Conservation (phyloP, 2,888 invertebrate species). For the Campoletis raptor region DNA sequence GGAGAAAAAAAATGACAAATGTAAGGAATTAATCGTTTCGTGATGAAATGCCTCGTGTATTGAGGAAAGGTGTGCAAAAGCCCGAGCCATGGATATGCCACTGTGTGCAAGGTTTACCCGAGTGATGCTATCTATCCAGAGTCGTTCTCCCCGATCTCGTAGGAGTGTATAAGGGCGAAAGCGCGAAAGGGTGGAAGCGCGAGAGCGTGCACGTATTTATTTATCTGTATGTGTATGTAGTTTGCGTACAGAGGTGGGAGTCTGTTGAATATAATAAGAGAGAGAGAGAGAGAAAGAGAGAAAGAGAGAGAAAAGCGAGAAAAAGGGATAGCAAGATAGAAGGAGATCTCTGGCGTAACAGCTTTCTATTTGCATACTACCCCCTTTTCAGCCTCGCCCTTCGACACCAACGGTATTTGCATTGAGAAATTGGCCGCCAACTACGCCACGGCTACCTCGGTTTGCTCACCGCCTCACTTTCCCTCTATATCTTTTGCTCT, state of each 20-base stretch:
- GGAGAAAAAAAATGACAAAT: neutral
- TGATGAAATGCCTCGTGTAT: neutral
- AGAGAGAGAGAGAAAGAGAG: slow-evolving; percentile 58
- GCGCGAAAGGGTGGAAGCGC: slow-evolving; percentile 69
- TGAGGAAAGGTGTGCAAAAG: slow-evolving; percentile 58
- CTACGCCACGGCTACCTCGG: slow-evolving; percentile 79
- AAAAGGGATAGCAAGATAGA: slow-evolving; percentile 67
- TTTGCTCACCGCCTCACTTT: slow-evolving; percentile 70
- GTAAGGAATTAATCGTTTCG: neutral
- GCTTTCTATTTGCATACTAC: slow-evolving; percentile 84
- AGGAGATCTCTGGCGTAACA: slow-evolving; percentile 77
- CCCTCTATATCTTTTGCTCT: slow-evolving; percentile 46
- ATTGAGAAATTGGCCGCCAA: slow-evolving; percentile 84
- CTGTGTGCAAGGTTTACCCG: slow-evolving; percentile 57
- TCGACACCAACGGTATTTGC: slow-evolving; percentile 84
- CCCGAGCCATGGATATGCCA: slow-evolving; percentile 29
- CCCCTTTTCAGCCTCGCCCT: slow-evolving; percentile 80
- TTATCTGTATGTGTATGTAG: slow-evolving; percentile 19
- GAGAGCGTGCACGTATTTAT: slow-evolving; percentile 62
- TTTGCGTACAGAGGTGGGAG: slow-evolving; percentile 32
- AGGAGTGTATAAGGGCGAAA: slow-evolving; percentile 63
- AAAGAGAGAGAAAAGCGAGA: slow-evolving; percentile 59
- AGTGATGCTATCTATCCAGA: slow-evolving; percentile 61
- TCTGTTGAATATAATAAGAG: slow-evolving; percentile 52
- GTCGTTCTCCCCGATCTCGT: slow-evolving; percentile 50